These are phyloP conservation scores for Urosaurus nigricauda DNA, from an alignment of 2,797 vertebrate species.

Conservation along the genomic window DNA sequence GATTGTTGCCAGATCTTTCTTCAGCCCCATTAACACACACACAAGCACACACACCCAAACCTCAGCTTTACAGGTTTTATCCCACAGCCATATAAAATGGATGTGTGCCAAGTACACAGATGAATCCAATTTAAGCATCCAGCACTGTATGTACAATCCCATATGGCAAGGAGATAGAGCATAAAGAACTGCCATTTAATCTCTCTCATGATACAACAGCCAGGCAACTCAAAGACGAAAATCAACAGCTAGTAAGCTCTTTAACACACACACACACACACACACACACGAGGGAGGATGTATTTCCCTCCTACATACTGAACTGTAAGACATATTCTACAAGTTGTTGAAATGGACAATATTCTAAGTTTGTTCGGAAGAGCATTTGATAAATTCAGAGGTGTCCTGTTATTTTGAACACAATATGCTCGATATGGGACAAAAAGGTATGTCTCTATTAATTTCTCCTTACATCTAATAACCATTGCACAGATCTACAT, in stretches of 20 bases:
- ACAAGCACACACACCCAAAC: not conserved
- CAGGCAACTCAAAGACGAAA: conserved; percentile 17
- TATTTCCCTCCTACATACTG: not conserved
- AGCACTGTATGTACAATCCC: conserved; percentile 8
- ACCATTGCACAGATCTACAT: not conserved
- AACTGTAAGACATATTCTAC: not conserved
- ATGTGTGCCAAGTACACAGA: conserved; percentile 41
- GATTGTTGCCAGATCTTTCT: not conserved
- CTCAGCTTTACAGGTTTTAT: conserved; percentile 23
- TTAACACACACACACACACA: not conserved
- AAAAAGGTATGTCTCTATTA: not conserved
- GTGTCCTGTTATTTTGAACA: not conserved
- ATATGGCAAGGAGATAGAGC: conserved; percentile 25
- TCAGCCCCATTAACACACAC: not conserved
- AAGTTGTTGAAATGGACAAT: not conserved
- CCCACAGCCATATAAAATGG: conserved; percentile 27
- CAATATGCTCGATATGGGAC: not conserved
- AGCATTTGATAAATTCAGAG: not conserved
- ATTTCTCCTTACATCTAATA: not conserved
- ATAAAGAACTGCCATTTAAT: conserved; percentile 39
- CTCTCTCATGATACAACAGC: conserved; percentile 12
- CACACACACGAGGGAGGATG: not conserved
- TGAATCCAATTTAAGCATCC: conserved; percentile 43
- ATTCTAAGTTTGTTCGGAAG: not conserved
- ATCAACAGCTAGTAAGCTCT: conserved; percentile 21